Conservation (phyloP, 2,797 vertebrate species). For the Epinephelus awoara region DNA sequence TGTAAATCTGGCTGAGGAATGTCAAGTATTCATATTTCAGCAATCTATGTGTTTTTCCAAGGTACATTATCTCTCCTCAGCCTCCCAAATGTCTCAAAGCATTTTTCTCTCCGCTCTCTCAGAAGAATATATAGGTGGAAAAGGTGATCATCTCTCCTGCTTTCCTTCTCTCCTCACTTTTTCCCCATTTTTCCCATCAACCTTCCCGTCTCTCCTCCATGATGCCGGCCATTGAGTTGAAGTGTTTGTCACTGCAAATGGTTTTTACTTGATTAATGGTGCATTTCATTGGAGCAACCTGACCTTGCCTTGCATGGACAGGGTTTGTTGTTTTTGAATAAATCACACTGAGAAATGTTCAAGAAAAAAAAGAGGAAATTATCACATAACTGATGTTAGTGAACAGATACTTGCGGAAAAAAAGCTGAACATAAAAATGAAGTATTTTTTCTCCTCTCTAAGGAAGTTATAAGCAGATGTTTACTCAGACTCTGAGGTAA, state of each 20-base stretch:
- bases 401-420: background rate
- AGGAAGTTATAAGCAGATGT: background rate
- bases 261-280: constrained; percentile 39
- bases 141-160: constrained; percentile 24
- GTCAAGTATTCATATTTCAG: constrained; percentile 73
- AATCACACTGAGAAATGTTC: constrained; percentile 36
- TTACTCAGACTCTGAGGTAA: constrained; percentile 21
- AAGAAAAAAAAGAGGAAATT: background rate
- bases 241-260: constrained; percentile 34
- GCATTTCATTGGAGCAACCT: constrained; percentile 29
- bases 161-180: constrained; percentile 14
- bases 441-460: background rate
- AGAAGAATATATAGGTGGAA: constrained; percentile 11
- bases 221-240: background rate
- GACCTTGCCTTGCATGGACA: constrained; percentile 17
- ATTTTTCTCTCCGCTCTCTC: background rate
- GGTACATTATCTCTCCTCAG: constrained; percentile 4
- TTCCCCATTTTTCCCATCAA: constrained; percentile 10
- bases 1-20: constrained; percentile 57
- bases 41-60: constrained; percentile 35
- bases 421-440: background rate
- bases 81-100: constrained; percentile 8
- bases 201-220: background rate
- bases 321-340: constrained; percentile 34
- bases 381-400: constrained; percentile 9